Evolutionary conservation across 2,797 vertebrate genomes (phyloP), one percentile per base, ranked within the genome.

Genomic region (Notolabrus celidotus): DNA sequence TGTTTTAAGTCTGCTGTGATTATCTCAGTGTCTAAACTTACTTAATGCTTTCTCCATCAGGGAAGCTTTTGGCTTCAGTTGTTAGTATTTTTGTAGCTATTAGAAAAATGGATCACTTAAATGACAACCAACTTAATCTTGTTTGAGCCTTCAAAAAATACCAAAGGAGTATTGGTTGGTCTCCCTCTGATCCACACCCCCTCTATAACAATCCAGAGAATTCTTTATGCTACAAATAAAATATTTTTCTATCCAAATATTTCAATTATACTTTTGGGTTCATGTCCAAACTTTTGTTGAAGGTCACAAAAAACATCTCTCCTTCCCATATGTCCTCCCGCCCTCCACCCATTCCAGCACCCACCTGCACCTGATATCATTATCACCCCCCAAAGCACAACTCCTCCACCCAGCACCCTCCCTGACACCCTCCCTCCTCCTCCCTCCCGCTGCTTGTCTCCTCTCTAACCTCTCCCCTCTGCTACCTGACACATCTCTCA

Each of bases 401-500:
- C 68, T 62, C 71, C 68, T 67, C 74, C 68, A 60, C 49, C 79
- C 74, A 46, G 65, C 71, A 56, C 54, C 74, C 61, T 83, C 66
- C 84, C 80, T 83, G 77, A 81, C 81, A 77, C 71, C 69, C 69
- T 68, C 72, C 60, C 73, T 58, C 72, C 63, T 54, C 20, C 71
- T n/a, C 61, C n/a, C 72, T 61, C 83, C 79, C 17, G 69, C 70
- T 82, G 78, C 77, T 77, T 74, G 8, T 74, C 58, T 55, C 67
- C 66, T 67, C 68, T 82, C 68, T 60, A 77, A 67, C 79, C 67
- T 85, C 71, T 83, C 78, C 80, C 82, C 83, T 85, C 69, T 83
- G 77, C 68, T 80, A 81, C 77, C 84, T 84, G 86, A 79, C 84
- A 84, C 59, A 61, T 77, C 69, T 79, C 78, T 83, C 85, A 74